Percentiles rank a stretch among this genome's conserved stretches.
Conservation (phyloP, 2,113 vertebrate genomes). For the Syrmaticus mikado region DNA sequence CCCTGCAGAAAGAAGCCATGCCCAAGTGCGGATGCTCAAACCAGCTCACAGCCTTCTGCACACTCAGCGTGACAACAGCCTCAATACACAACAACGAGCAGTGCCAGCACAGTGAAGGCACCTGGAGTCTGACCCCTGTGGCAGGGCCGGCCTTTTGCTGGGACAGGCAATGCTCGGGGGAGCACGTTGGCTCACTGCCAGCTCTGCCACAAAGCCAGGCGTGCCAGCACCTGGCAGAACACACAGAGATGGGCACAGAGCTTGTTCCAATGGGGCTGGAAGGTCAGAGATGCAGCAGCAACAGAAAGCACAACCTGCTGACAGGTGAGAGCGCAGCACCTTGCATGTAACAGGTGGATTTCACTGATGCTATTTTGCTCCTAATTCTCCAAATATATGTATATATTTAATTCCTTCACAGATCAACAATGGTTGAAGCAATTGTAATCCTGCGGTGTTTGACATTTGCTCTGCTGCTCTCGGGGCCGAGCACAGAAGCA, state of each 20-base stretch:
- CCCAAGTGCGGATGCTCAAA: neutral
- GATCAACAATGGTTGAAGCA: neutral
- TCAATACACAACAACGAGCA: no score
- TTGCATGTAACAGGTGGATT: neutral
- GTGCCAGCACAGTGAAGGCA: neutral
- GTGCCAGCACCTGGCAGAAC: slow-evolving; percentile 42
- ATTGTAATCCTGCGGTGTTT: neutral
- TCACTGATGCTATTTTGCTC: neutral
- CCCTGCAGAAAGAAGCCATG: neutral
- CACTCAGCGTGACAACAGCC: neutral
- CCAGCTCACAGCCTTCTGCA: neutral
- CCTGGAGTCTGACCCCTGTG: neutral
- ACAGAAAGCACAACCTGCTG: neutral
- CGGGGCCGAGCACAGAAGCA: neutral
- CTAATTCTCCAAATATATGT: neutral
- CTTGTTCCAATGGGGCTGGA: slow-evolving; percentile 42
- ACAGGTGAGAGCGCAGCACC: slow-evolving; percentile 25
- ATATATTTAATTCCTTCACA: neutral
- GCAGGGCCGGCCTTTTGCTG: no score
- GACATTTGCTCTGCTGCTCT: neutral
- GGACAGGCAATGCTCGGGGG: neutral
- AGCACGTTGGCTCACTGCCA: slow-evolving; percentile 52
- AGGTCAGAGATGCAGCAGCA: slow-evolving; percentile 30
- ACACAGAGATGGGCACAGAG: neutral
- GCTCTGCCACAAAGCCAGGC: slow-evolving; percentile 43